Conservation (phyloP, 2,113 vertebrate species). For the Perccottus glenii region DNA sequence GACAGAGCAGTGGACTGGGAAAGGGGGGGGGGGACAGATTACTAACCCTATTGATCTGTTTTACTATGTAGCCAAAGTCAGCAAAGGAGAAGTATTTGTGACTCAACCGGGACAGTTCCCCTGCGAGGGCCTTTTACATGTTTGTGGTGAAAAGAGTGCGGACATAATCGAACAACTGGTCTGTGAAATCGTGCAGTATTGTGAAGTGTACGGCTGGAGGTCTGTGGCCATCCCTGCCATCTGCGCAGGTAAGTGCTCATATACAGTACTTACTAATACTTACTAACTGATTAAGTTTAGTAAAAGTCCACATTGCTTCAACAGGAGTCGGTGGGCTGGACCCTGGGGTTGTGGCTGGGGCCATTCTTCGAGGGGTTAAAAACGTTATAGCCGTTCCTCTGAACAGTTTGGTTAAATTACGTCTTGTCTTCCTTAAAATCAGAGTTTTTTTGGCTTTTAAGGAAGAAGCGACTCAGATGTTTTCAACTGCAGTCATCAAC, state of each 20-base stretch:
- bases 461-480: conserved; percentile 36
- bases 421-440: conserved; percentile 56
- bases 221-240: conserved; percentile 74
- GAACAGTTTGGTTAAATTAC: conserved; percentile 34
- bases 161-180: conserved; percentile 36
- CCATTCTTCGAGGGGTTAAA: conserved; percentile 61
- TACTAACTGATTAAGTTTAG: not conserved
- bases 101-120: conserved; percentile 57
- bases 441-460: conserved; percentile 63
- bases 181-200: conserved; percentile 35
- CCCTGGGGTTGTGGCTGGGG: conserved; percentile 45
- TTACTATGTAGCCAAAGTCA: conserved; percentile 23
- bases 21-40: too few relatives aligned
- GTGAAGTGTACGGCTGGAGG: conserved; percentile 39
- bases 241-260: conserved; percentile 52
- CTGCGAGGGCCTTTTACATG: conserved; percentile 64
- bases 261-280: not conserved
- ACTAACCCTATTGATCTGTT: not conserved
- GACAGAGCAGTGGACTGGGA: too few relatives aligned
- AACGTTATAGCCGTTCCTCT: conserved; percentile 8
- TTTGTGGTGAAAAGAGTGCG: conserved; percentile 43
- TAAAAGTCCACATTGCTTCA: not conserved
- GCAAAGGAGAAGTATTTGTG: conserved; percentile 28
- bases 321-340: conserved; percentile 57
- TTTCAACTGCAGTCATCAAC: not conserved